Percentiles rank a stretch among this genome's conserved stretches.
Conservation (phyloP, 2,888 invertebrate genomes). For the Drosophila lutescens region DNA sequence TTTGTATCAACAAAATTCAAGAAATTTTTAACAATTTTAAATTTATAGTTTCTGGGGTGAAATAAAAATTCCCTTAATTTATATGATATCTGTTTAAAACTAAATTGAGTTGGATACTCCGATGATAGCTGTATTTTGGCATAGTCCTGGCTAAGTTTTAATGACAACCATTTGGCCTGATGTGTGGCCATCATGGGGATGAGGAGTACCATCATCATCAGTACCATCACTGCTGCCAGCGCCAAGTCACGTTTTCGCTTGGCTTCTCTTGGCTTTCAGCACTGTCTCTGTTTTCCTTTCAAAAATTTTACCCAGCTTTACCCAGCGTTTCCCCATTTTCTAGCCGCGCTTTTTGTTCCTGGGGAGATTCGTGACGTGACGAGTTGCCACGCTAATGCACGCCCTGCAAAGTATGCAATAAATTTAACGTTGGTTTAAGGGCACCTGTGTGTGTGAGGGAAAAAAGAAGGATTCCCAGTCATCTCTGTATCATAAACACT, state of each 20-base stretch:
- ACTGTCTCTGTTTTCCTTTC: constrained; percentile 3
- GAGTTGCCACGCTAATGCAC: constrained; percentile 44
- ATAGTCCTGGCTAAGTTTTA: constrained; percentile 21
- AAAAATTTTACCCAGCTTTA: background rate
- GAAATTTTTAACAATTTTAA: too few relatives aligned
- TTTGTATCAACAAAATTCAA: too few relatives aligned
- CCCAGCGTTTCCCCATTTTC: constrained; percentile 2
- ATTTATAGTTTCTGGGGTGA: too few relatives aligned
- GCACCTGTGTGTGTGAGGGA: constrained; percentile 21
- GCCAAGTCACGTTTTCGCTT: constrained; percentile 58
- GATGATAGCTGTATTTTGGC: constrained; percentile 5
- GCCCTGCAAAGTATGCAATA: constrained; percentile 72
- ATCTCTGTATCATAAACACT: constrained; percentile 72
- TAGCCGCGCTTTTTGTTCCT: constrained; percentile 6
- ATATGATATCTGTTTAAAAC: background rate
- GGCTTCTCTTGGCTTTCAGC: constrained; percentile 37
- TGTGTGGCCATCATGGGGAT: constrained; percentile 39
- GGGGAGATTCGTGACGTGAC: constrained; percentile 30
- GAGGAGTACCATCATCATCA: constrained; percentile 28
- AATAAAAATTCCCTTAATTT: background rate
- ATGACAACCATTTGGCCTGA: constrained; percentile 39
- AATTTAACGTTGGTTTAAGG: constrained; percentile 46
- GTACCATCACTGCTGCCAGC: constrained; percentile 11
- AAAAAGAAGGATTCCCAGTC: constrained; percentile 34
- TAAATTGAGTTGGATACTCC: background rate